Conservation (phyloP, 2,888 invertebrate genomes). For the Marronus borbonicus region DNA sequence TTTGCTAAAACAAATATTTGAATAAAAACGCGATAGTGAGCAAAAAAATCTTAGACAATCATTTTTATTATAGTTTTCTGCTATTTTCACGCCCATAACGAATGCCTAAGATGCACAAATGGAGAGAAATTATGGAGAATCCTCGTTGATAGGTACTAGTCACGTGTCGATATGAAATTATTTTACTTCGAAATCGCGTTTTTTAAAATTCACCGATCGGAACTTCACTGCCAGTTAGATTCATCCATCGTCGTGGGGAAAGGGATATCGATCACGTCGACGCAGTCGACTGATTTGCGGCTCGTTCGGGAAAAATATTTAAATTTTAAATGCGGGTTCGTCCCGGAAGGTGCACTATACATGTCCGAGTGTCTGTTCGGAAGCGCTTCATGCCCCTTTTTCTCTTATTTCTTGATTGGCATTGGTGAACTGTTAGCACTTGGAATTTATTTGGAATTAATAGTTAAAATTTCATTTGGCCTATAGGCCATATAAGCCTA, state of each 20-base stretch:
- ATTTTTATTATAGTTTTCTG: too few species aligned
- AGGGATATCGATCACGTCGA: neutral
- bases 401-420: neutral
- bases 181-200: constrained; percentile 8
- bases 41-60: too few species aligned
- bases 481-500: too few species aligned
- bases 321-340: constrained; percentile 2
- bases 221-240: neutral
- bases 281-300: constrained; percentile 20
- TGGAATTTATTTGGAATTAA: too few species aligned
- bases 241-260: neutral
- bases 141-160: too few species aligned
- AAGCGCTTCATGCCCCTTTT: neutral
- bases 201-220: neutral
- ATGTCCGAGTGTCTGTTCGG: neutral
- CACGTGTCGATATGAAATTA: constrained; percentile 21
- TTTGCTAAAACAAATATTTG: too few species aligned
- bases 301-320: constrained; percentile 25
- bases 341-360: neutral
- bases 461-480: too few species aligned
- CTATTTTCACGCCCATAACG: too few species aligned
- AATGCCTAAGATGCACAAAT: too few species aligned
- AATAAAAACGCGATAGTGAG: too few species aligned
- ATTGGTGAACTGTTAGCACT: too few species aligned
- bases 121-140: too few species aligned